phyloP scores from a whole-genome alignment of 2,888 invertebrate genomes.

The Leptinotarsa peninsularis region DNA sequence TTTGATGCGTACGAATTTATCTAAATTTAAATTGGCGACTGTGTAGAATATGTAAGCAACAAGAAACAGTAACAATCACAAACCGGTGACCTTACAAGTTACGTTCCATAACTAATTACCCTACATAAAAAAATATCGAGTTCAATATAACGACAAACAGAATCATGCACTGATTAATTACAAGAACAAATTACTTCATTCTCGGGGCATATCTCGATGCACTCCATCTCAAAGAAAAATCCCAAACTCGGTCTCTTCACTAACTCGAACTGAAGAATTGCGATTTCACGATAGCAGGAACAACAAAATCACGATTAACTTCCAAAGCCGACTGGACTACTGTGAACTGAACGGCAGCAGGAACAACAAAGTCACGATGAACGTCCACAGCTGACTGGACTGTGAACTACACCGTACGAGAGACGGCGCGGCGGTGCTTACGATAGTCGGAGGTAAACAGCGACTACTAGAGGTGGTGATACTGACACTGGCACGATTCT shows the following conservation, averaged over 20 bases:
- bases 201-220: constrained; percentile 46
- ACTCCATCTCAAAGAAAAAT: constrained; percentile 43
- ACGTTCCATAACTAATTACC: background rate
- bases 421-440: background rate
- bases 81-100: no score
- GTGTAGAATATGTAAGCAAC: no score
- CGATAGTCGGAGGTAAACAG: background rate
- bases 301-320: constrained; percentile 1
- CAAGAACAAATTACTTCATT: constrained; percentile 41
- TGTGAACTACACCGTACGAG: background rate
- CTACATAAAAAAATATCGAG: background rate
- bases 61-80: no score
- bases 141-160: background rate
- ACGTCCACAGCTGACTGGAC: background rate
- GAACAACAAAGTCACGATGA: constrained; percentile 18
- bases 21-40: no score
- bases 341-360: constrained; percentile 1
- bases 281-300: constrained; percentile 17
- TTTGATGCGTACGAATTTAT: no score
- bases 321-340: background rate
- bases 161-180: constrained; percentile 21
- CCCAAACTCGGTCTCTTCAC: constrained; percentile 24
- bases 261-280: constrained; percentile 11
- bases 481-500: constrained; percentile 2
- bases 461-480: constrained; percentile 14